Base-by-base conservation (phyloP, 2,888 invertebrate species). In the Cryptocheilus praepositus region DNA sequence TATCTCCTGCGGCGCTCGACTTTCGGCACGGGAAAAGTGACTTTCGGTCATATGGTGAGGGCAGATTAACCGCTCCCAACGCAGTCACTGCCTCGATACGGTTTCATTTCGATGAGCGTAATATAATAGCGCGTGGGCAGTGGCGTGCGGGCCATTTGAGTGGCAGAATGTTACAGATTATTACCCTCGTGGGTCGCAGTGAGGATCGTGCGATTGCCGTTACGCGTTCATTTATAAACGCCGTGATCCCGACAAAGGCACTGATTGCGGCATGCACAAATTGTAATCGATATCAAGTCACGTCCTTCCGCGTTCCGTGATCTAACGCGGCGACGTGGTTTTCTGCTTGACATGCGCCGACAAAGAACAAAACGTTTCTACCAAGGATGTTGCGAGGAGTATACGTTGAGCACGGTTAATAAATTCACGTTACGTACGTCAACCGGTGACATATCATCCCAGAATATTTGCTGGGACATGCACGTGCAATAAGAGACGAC, bases 101-200 rank as follows among this genome's bases (percentile, higher is more conserved):
- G 67, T 71, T 60, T 57, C 67, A 67, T 71, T 71, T 76, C 62
- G 60, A 64, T 51, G 63, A 67, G 56, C 61, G 70, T 65, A 64
- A 74, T 69, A 64, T 67, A 75, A 73, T 67, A 60, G 64, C 45
- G 21, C 22, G 43, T 51, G 63, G 60, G 49, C 49, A n/a, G 45
- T 64, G 66, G 52, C 64, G 61, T 74, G 69, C 66, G 58, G 64
- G 62, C 64, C 67, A 64, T 77, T 75, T 71, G 71, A 77, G 68
- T 66, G 73, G 69, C 69, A 64, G 56, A 66, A 64, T 53, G 71
- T 79, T 80, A 72, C 71, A 74, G 70, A 80, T 78, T 78, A 80
- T 79, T 77, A 67, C 67, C 59, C 76, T 73, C 67, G 51, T 64
- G 71, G 75, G 73, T 75, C 71, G 69, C 73, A 61, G 63, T 51